phyloP scores from a whole-genome alignment of 2,888 invertebrate genomes.

The Galeopsomyia nigrocyanea region DNA sequence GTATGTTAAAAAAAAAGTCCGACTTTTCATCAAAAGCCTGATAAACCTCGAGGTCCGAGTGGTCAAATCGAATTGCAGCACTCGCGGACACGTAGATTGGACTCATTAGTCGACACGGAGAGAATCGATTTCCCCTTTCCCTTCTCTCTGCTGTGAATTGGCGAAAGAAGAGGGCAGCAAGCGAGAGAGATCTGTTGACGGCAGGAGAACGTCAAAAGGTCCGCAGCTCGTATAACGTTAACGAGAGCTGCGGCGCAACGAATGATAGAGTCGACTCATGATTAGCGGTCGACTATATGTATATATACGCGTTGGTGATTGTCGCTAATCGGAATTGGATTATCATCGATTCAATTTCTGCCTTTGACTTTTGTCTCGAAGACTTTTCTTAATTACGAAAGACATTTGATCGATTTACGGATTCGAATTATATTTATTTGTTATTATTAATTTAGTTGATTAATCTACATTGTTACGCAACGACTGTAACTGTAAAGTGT shows the following conservation, averaged over 20 bases:
- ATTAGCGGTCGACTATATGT: conserved; percentile 61
- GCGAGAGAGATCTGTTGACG: conserved; percentile 1
- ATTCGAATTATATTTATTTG: too few species aligned
- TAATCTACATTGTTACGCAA: too few species aligned
- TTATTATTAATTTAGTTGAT: too few species aligned
- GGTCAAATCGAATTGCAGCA: conserved; percentile 21
- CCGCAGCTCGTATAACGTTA: background rate
- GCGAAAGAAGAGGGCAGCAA: conserved; percentile 8
- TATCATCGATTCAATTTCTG: conserved; percentile 50
- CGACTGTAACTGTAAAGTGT: too few species aligned
- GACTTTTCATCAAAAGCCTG: conserved; percentile 12
- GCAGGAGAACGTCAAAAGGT: conserved; percentile 12
- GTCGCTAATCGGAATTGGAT: conserved; percentile 61
- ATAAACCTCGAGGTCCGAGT: background rate
- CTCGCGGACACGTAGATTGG: conserved; percentile 20
- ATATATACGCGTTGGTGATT: conserved; percentile 57
- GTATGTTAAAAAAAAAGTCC: too few species aligned
- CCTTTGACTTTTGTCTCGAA: too few species aligned
- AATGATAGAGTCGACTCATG: conserved; percentile 50
- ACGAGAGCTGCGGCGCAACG: background rate
- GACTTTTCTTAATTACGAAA: too few species aligned
- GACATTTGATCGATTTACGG: too few species aligned
- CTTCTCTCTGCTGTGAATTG: background rate
- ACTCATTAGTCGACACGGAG: conserved; percentile 27
- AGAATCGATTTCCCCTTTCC: conserved; percentile 28